These are phyloP conservation scores for Peucedramus taeniatus DNA, from an alignment of 2,113 vertebrate genomes.

Conservation along the genomic window DNA sequence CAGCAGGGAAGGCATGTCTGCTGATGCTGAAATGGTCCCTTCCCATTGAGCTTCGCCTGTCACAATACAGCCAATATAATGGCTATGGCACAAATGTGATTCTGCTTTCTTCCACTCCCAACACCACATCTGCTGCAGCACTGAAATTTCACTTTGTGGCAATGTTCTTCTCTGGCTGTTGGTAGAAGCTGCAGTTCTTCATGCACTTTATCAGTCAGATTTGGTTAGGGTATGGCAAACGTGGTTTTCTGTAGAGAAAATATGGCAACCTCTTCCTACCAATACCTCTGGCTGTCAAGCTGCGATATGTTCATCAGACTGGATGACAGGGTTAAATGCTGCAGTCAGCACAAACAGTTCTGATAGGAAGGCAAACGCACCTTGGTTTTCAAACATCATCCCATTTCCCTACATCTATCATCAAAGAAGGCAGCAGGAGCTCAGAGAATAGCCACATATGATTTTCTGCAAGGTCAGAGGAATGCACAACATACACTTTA, in stretches of 20 bases:
- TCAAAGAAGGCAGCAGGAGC: not conserved
- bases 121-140: constrained; percentile 40
- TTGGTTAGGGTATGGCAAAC: not conserved
- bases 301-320: not conserved
- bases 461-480: constrained; percentile 31
- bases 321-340: not conserved
- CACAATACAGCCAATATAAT: constrained; percentile 38
- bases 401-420: not conserved
- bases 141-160: not conserved
- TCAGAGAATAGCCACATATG: not conserved
- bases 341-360: constrained; percentile 17
- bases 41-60: constrained; percentile 35
- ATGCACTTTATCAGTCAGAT: not conserved
- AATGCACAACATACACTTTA: not conserved
- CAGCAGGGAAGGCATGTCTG: constrained; percentile 11
- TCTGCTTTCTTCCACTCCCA: not conserved
- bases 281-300: not conserved
- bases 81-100: constrained; percentile 42
- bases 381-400: not conserved
- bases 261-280: not conserved
- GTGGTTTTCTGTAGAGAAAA: not conserved
- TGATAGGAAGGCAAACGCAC: not conserved
- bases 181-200: not conserved
- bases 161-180: rapidly evolving
- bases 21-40: constrained; percentile 33